Conservation (phyloP, 2,797 vertebrate species). For the Melanotaenia maccullochi region DNA sequence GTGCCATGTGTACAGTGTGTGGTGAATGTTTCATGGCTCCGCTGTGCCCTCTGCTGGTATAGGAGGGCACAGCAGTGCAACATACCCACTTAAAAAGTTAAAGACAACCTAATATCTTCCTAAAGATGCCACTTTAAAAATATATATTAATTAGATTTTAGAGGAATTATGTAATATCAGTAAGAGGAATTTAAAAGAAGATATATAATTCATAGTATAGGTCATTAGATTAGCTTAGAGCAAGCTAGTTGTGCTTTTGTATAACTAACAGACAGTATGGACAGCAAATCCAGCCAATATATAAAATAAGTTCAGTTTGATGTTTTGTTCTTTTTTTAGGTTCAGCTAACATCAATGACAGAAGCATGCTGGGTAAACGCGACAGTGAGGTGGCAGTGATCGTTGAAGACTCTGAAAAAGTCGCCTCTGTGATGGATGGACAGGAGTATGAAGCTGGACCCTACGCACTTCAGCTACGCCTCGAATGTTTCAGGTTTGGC, state of each 20-base stretch:
- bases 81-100: neutral
- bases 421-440: constrained; percentile 90
- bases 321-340: constrained; percentile 75
- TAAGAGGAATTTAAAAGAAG: neutral
- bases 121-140: neutral
- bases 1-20: constrained; percentile 22
- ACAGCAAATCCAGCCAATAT: neutral
- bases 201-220: neutral
- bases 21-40: neutral
- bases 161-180: neutral
- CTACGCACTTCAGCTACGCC: constrained; percentile 89
- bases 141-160: neutral
- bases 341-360: constrained; percentile 98
- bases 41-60: constrained; percentile 61
- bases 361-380: constrained; percentile 97
- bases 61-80: neutral
- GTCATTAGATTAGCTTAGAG: neutral
- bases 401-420: constrained; percentile 88
- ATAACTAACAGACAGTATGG: neutral
- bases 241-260: neutral
- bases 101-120: rapidly evolving
- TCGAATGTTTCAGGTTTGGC: constrained; percentile 92
- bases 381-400: constrained; percentile 97
- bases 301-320: neutral
- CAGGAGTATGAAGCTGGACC: constrained; percentile 87